These are phyloP conservation scores for Mermis nigrescens DNA, from an alignment of 2,888 invertebrate genomes.

Conservation along the genomic window DNA sequence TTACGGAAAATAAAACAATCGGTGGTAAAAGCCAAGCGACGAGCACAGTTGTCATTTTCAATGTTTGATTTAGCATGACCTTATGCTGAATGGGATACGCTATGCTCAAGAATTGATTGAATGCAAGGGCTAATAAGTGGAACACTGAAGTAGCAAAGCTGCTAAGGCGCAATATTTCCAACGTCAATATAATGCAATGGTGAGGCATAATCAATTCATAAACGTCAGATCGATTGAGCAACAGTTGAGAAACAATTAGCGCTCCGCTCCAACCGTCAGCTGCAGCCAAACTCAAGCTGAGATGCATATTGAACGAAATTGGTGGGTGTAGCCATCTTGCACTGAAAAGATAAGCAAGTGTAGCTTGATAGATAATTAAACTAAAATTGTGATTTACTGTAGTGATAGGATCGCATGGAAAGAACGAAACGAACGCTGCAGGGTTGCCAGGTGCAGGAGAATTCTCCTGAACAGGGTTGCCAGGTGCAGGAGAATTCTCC, in stretches of 20 bases:
- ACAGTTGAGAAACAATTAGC: background rate
- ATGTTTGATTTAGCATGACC: background rate
- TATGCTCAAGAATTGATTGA: background rate
- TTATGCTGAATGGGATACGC: background rate
- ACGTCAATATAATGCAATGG: background rate
- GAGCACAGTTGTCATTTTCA: background rate
- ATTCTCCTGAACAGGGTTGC: too few relatives aligned
- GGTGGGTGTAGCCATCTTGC: background rate
- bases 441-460: too few relatives aligned
- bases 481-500: too few relatives aligned
- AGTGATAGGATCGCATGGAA: too few relatives aligned
- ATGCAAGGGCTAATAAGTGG: background rate
- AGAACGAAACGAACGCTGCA: too few relatives aligned
- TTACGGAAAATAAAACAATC: background rate
- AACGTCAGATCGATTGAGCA: background rate
- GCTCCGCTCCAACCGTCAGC: background rate
- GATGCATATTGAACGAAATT: background rate
- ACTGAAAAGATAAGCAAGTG: background rate
- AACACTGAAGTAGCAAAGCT: background rate
- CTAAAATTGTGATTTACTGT: too few relatives aligned
- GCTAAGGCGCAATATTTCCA: background rate
- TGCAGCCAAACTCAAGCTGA: background rate
- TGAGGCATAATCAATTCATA: background rate
- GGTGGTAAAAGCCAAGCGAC: background rate
- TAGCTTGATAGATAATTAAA: too few relatives aligned